phyloP scores from a whole-genome alignment of 2,797 vertebrate genomes.

The Sciurus carolinensis region DNA sequence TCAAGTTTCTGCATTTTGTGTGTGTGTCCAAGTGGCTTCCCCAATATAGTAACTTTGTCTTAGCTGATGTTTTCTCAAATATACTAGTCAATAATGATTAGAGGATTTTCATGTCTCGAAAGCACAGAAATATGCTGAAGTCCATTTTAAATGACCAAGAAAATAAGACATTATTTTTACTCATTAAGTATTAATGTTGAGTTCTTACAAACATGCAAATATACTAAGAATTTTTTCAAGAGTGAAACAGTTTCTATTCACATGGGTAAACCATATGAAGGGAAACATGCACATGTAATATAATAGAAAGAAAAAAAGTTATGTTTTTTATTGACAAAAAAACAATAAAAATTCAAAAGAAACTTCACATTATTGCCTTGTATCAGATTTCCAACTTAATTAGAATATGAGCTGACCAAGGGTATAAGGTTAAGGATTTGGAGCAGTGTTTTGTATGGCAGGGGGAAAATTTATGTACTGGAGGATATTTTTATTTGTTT shows the following conservation, averaged over 20 bases:
- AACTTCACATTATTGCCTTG: neutral
- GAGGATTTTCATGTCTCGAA: neutral
- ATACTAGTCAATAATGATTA: neutral
- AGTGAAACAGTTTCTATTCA: neutral
- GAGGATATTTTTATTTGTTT: neutral
- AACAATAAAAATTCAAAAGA: neutral
- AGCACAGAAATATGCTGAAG: neutral
- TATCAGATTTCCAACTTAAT: neutral
- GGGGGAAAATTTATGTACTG: neutral
- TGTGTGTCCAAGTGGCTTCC: neutral
- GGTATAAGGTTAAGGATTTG: neutral
- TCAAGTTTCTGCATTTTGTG: neutral
- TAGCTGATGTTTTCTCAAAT: neutral
- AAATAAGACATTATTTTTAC: neutral
- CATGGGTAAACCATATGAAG: neutral
- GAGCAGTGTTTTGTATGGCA: neutral
- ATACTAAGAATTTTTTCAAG: neutral
- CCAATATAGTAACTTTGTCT: neutral
- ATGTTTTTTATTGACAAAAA: neutral
- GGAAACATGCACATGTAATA: neutral
- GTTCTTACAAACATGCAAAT: neutral
- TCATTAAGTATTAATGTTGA: slow-evolving; percentile 4
- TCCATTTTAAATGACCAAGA: neutral
- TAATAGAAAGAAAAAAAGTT: neutral
- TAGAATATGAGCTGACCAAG: neutral